A percentile compares a stretch with the other conserved stretches of the same genome.
phyloP scores from a whole-genome alignment of 2,797 vertebrate species.

The Staurois parvus region DNA sequence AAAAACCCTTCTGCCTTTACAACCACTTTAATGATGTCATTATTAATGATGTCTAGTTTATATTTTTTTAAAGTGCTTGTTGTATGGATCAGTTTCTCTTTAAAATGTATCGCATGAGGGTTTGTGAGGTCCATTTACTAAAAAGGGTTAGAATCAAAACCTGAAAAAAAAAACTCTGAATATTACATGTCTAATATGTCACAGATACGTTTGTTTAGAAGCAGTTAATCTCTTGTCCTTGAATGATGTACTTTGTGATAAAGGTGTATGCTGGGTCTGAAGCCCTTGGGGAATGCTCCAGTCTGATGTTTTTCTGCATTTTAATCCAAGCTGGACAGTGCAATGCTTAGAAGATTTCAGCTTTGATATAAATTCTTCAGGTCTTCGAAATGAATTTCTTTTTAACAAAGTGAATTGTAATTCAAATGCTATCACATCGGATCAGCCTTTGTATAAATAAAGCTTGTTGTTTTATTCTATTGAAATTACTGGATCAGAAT shows the following conservation, averaged over 20 bases:
- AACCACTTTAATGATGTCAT: too few species aligned
- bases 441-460: constrained; percentile 57
- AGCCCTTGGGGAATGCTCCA: constrained; percentile 41
- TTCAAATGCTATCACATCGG: constrained; percentile 57
- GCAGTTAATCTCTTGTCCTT: constrained; percentile 59
- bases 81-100: background rate
- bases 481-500: constrained; percentile 47
- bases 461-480: constrained; percentile 32
- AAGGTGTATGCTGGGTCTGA: constrained; percentile 56
- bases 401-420: constrained; percentile 62
- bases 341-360: constrained; percentile 52
- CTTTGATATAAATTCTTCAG: constrained; percentile 59
- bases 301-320: constrained; percentile 60
- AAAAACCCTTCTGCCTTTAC: too few species aligned
- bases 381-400: constrained; percentile 55
- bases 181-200: constrained; percentile 60
- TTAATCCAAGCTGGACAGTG: constrained; percentile 55
- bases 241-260: constrained; percentile 58
- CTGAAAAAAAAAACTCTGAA: constrained; percentile 37
- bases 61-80: background rate
- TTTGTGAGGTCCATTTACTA: constrained; percentile 38
- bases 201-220: constrained; percentile 58
- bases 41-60: background rate
- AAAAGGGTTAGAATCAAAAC: constrained; percentile 44
- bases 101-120: background rate